Evolutionary conservation across 1,140 invertebrate genomes (phyloP).

Genomic region (Eufriesea mexicana): DNA sequence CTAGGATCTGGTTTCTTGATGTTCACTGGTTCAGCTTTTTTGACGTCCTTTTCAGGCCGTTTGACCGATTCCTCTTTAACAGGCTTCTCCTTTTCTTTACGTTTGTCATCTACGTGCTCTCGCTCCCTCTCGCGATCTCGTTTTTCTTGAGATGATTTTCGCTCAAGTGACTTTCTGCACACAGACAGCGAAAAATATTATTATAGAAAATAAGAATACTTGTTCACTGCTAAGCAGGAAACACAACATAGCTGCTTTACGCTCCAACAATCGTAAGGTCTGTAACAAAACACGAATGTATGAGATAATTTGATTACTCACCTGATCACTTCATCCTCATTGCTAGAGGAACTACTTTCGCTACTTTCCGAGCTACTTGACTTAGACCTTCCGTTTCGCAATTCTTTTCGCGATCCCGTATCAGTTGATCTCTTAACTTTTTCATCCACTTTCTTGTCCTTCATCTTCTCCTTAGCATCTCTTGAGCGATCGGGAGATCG

Average conservation of each 20-base stretch:
- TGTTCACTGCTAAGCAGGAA: slow-evolving; percentile 34
- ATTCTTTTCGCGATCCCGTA: slow-evolving; percentile 73
- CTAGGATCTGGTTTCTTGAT: slow-evolving; percentile 74
- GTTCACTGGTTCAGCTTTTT: slow-evolving; percentile 72
- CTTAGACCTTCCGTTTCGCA: slow-evolving; percentile 80
- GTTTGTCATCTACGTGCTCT: slow-evolving; percentile 78
- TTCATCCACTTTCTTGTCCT: slow-evolving; percentile 72
- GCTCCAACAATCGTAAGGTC: slow-evolving; percentile 56
- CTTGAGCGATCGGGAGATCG: slow-evolving; percentile 74
- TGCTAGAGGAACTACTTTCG: slow-evolving; percentile 79
- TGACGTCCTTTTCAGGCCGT: slow-evolving; percentile 76
- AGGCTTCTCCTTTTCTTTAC: slow-evolving; percentile 80
- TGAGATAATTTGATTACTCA: slow-evolving; percentile 59
- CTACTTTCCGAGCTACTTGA: slow-evolving; percentile 81
- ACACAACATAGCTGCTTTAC: slow-evolving; percentile 46
- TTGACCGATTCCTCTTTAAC: slow-evolving; percentile 74
- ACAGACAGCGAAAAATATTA: slow-evolving; percentile 33
- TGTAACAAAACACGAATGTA: slow-evolving; percentile 48
- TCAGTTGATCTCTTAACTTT: slow-evolving; percentile 72
- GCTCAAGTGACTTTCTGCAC: slow-evolving; percentile 75
- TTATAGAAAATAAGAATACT: not conserved
- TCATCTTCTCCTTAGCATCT: slow-evolving; percentile 69
- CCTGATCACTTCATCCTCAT: slow-evolving; percentile 75
- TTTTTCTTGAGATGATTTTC: slow-evolving; percentile 72
- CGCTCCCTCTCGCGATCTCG: slow-evolving; percentile 82